These are phyloP conservation scores for Chaenodraco wilsoni DNA, from an alignment of 2,797 vertebrate genomes.

Conservation along the genomic window DNA sequence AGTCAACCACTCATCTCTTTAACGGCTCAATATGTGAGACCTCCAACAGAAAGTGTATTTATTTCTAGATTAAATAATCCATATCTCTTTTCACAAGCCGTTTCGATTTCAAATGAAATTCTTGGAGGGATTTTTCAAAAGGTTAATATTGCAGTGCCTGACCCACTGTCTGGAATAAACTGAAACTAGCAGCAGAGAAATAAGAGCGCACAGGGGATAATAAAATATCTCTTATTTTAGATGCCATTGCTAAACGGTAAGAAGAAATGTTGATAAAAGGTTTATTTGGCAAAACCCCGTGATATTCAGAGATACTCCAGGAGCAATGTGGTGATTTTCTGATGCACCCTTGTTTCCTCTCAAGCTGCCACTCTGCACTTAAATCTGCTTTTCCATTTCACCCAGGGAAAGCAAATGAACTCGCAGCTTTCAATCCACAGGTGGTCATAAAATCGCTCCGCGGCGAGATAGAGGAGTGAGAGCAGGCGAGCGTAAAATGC, in stretches of 20 bases:
- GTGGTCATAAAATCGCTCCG: slow-evolving; percentile 48
- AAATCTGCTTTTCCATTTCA: slow-evolving; percentile 40
- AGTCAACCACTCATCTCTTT: neutral
- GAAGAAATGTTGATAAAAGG: slow-evolving; percentile 12
- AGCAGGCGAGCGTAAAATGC: slow-evolving; percentile 20
- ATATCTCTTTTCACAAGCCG: neutral
- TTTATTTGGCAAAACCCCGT: slow-evolving; percentile 31
- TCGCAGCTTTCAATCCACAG: slow-evolving; percentile 49
- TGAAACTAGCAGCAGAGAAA: neutral
- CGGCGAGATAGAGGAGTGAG: slow-evolving; percentile 14
- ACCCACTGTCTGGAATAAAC: neutral
- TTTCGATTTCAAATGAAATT: neutral
- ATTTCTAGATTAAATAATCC: slow-evolving; percentile 4
- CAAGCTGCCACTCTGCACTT: slow-evolving; percentile 24
- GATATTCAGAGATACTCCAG: slow-evolving; percentile 25
- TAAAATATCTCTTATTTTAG: neutral
- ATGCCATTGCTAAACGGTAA: slow-evolving; percentile 21
- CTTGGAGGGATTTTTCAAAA: neutral
- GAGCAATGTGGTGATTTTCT: slow-evolving; percentile 7
- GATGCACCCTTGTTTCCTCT: slow-evolving; percentile 1
- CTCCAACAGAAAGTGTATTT: neutral
- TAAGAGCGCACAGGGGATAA: neutral
- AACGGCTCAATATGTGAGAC: neutral
- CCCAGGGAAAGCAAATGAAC: slow-evolving; percentile 40
- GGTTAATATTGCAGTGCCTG: neutral